These are phyloP conservation scores for Echinops telfairi DNA, from an alignment of 2,113 vertebrate genomes.

Conservation along the genomic window DNA sequence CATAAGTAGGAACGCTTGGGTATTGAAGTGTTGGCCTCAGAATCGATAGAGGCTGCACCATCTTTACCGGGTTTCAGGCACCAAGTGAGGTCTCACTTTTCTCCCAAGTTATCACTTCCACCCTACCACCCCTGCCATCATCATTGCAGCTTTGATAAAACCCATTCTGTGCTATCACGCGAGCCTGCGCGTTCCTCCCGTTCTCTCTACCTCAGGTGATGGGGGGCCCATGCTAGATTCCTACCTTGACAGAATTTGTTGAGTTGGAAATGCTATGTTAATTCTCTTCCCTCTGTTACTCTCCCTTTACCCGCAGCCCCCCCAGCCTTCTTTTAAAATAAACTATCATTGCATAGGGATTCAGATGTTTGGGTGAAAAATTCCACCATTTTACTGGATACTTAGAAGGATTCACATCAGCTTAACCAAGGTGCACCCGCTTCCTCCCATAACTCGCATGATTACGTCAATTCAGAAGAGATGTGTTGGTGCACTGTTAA, in stretches of 20 bases:
- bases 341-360: constrained; percentile 37
- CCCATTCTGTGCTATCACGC: not conserved
- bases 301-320: not conserved
- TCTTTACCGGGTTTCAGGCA: not conserved
- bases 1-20: not conserved
- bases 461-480: constrained; percentile 78
- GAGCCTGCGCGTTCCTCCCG: no score
- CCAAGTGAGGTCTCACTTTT: not conserved
- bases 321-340: constrained; percentile 1
- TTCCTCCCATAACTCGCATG: constrained; percentile 50
- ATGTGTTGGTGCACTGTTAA: constrained; percentile 87
- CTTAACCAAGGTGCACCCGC: constrained; percentile 54
- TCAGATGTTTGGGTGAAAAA: constrained; percentile 8
- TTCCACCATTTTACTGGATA: constrained; percentile 49
- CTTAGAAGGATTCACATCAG: constrained; percentile 68
- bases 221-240: not conserved
- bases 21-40: not conserved
- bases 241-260: not conserved
- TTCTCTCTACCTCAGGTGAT: not conserved
- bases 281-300: not conserved
- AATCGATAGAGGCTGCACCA: not conserved
- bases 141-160: not conserved
- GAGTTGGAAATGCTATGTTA: constrained; percentile 44
- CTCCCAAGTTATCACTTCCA: not conserved
- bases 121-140: no score